Conservation (phyloP, 2,888 invertebrate genomes). For the Athalia cordata region DNA sequence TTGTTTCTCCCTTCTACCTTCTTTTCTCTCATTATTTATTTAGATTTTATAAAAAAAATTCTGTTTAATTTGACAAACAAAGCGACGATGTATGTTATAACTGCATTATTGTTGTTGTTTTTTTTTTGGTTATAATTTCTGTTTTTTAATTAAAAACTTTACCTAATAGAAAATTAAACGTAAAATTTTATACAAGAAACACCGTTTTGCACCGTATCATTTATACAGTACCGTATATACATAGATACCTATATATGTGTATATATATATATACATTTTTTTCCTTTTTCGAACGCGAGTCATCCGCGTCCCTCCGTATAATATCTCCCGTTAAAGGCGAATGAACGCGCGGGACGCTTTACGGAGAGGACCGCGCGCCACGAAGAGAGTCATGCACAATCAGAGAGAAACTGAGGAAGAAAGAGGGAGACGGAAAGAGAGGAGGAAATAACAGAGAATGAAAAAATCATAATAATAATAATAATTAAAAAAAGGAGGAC, state of each 20-base stretch:
- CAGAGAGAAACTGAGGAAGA: neutral
- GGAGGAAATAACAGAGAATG: neutral
- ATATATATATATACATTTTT: neutral
- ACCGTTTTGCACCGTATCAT: constrained; percentile 17
- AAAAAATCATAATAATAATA: neutral
- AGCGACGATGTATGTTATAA: neutral
- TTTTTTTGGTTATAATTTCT: neutral
- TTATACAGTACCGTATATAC: neutral
- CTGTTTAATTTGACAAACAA: no score
- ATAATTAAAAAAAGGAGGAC: no score
- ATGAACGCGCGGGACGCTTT: constrained; percentile 12
- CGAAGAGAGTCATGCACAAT: constrained; percentile 8
- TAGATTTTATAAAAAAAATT: neutral
- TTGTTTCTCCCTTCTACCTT: neutral
- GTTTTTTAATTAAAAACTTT: neutral
- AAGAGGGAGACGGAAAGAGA: neutral
- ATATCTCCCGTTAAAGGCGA: constrained; percentile 41
- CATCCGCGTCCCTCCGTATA: constrained; percentile 15
- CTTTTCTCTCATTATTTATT: neutral
- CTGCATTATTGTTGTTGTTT: neutral
- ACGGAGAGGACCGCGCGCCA: neutral
- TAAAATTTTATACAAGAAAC: neutral
- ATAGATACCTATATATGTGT: neutral
- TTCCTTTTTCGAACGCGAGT: constrained; percentile 21
- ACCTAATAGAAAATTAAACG: no score